phyloP scores from a whole-genome alignment of 2,797 vertebrate genomes.

The Propithecus perrieri region DNA sequence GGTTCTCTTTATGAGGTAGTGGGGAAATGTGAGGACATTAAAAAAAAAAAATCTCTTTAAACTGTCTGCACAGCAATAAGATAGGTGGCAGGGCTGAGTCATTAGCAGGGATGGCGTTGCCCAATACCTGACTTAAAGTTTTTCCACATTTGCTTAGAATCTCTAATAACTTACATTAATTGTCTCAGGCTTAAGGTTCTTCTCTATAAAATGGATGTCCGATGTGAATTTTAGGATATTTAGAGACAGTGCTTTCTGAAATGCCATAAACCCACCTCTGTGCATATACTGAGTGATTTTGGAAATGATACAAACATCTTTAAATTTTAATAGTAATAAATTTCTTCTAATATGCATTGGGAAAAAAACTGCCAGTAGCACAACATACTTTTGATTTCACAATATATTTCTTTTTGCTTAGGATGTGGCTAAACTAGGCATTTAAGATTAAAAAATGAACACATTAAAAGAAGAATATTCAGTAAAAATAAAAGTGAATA shows the following conservation, averaged over 20 bases:
- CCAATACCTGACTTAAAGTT: constrained; percentile 35
- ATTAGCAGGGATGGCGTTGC: background rate
- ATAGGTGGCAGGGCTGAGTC: background rate
- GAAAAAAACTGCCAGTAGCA: background rate
- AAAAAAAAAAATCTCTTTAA: constrained; percentile 37
- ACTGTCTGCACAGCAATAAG: background rate
- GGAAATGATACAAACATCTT: constrained; percentile 44
- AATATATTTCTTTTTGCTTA: constrained; percentile 45
- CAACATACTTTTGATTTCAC: background rate
- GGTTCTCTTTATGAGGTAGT: constrained; percentile 45
- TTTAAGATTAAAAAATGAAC: constrained; percentile 50
- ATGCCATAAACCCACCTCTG: background rate
- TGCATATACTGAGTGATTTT: background rate
- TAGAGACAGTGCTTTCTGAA: background rate
- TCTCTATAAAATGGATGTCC: constrained; percentile 16
- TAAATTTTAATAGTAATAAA: constrained; percentile 27
- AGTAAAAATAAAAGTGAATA: constrained; percentile 24
- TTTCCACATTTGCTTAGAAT: constrained; percentile 37
- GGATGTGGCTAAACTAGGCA: background rate
- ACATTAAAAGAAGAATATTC: constrained; percentile 47
- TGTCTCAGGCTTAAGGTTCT: background rate
- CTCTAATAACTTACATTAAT: constrained; percentile 47
- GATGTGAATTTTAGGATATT: constrained; percentile 55
- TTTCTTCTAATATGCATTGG: background rate
- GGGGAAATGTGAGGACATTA: background rate